A percentile compares a stretch with the other conserved stretches of the same genome.
Conservation (phyloP, 2,888 invertebrate species). For the Synanthedon vespiformis region DNA sequence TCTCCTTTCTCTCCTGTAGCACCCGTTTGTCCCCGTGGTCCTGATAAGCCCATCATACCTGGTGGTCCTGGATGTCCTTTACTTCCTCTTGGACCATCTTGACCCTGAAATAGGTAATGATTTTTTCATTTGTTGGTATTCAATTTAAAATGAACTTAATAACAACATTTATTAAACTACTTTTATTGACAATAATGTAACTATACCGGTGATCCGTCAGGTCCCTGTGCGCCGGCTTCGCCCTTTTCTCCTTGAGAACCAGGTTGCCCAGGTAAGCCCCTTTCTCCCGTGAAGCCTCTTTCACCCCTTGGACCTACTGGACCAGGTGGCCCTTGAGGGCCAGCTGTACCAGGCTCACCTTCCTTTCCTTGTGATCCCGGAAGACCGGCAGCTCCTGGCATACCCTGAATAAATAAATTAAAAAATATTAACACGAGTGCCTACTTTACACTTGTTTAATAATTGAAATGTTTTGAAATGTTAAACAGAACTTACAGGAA, state of each 20-base stretch:
- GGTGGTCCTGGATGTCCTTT: slow-evolving; percentile 79
- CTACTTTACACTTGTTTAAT: neutral
- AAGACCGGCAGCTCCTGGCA: slow-evolving; percentile 80
- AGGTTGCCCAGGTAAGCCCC: slow-evolving; percentile 76
- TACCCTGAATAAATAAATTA: slow-evolving; percentile 55
- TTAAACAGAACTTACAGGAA: slow-evolving; percentile 69
- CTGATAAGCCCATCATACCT: slow-evolving; percentile 80
- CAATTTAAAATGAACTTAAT: too few relatives aligned
- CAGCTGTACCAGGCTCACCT: slow-evolving; percentile 79
- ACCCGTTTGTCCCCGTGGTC: slow-evolving; percentile 75
- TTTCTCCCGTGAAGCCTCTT: slow-evolving; percentile 80
- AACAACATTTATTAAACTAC: neutral
- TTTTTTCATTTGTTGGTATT: neutral
- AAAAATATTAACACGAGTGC: neutral
- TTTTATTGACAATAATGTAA: neutral
- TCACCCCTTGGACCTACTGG: slow-evolving; percentile 73
- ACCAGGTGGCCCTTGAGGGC: slow-evolving; percentile 73
- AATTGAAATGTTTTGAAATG: neutral
- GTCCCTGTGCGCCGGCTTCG: slow-evolving; percentile 74
- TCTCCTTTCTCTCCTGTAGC: slow-evolving; percentile 81
- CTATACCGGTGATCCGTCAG: slow-evolving; percentile 76
- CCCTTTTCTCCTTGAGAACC: slow-evolving; percentile 77
- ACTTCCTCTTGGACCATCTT: slow-evolving; percentile 74
- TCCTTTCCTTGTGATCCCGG: slow-evolving; percentile 85
- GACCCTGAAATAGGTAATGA: slow-evolving; percentile 62